Evolutionary conservation across 2,888 invertebrate species (phyloP).

Genomic region (Phymatocera aterrima): DNA sequence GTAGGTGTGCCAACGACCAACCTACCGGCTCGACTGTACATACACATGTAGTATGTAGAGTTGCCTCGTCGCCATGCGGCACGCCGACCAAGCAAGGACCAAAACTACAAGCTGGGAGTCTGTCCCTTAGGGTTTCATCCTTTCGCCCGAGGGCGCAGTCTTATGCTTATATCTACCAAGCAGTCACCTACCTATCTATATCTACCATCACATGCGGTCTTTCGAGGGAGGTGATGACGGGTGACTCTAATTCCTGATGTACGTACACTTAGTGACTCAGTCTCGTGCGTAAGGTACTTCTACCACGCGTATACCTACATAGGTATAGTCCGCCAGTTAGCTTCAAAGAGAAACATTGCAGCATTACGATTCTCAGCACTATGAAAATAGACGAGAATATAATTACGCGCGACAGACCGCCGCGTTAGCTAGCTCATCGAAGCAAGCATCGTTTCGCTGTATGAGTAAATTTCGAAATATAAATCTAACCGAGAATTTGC

Average conservation of each 20-base stretch:
- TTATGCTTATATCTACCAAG: no score
- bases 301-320: no score
- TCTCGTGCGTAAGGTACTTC: no score
- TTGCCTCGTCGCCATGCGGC: no score
- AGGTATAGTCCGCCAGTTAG: not conserved
- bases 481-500: no score
- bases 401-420: not conserved
- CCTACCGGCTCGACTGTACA: not conserved
- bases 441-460: no score
- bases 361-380: not conserved
- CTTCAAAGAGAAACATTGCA: slow-evolving; percentile 13
- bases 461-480: no score
- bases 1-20: no score
- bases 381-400: not conserved
- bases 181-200: no score
- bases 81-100: not conserved
- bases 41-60: not conserved
- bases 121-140: not conserved
- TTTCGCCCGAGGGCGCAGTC: not conserved
- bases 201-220: not conserved
- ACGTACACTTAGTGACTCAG: not conserved
- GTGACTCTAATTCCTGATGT: slow-evolving; percentile 2
- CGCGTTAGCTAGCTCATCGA: no score
- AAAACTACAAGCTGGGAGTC: not conserved
- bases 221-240: no score